Percentiles rank a stretch among this genome's conserved stretches.
Conservation (phyloP, 1,140 invertebrate genomes). For the Diachasmimorpha longicaudata region DNA sequence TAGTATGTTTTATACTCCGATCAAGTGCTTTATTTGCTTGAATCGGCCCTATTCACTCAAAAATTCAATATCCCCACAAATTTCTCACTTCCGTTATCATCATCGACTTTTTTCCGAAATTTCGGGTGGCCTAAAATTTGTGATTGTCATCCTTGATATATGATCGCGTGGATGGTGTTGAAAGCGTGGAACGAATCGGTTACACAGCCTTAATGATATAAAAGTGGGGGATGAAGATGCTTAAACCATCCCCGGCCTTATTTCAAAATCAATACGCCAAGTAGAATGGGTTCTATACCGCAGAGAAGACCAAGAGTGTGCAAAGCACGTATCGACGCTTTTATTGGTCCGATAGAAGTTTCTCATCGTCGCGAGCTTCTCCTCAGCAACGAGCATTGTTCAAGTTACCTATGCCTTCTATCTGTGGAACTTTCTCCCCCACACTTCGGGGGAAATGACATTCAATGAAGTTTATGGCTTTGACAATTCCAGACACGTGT, state of each 20-base stretch:
- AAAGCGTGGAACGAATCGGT: not conserved
- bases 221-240: constrained; percentile 4
- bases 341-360: constrained; percentile 22
- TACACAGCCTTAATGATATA: not conserved
- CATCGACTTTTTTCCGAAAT: too few relatives aligned
- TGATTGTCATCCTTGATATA: too few relatives aligned
- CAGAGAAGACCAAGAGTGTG: not conserved
- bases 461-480: not conserved
- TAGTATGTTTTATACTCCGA: too few relatives aligned
- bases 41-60: too few relatives aligned
- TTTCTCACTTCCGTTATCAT: too few relatives aligned
- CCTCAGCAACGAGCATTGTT: not conserved
- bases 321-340: constrained; percentile 22
- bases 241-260: not conserved
- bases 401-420: not conserved
- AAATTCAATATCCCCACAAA: too few relatives aligned
- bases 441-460: not conserved
- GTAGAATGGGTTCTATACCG: constrained; percentile 10
- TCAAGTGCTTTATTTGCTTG: too few relatives aligned
- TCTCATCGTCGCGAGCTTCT: not conserved
- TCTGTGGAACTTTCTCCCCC: not conserved
- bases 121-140: too few relatives aligned
- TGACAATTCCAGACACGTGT: not conserved
- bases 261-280: constrained; percentile 22
- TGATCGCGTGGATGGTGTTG: too few relatives aligned